Evolutionary conservation across 2,888 invertebrate species (phyloP).

Genomic region (Cordilura impudica): DNA sequence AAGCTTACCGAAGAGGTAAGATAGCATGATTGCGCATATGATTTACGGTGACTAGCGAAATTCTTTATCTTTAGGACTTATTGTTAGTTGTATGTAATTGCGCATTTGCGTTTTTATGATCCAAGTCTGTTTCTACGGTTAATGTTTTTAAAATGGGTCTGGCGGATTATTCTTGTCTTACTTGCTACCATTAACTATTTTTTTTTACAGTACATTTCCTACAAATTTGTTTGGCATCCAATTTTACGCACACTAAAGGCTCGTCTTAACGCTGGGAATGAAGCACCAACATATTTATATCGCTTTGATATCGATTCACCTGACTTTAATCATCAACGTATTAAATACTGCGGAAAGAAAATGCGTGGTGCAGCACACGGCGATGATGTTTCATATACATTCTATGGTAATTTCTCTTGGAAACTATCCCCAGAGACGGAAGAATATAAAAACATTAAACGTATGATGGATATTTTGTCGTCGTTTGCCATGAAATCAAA

Average conservation of each 20-base stretch:
- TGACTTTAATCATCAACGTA: conserved; percentile 71
- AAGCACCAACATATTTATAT: conserved; percentile 72
- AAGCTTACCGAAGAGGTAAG: too few relatives aligned
- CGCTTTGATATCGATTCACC: conserved; percentile 76
- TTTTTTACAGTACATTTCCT: conserved; percentile 48
- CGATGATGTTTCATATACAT: conserved; percentile 75
- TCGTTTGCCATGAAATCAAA: conserved; percentile 73
- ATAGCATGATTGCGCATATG: too few relatives aligned
- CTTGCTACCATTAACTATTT: background rate
- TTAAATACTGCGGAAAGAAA: conserved; percentile 70
- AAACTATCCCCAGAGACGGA: conserved; percentile 66
- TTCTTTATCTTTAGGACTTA: too few relatives aligned
- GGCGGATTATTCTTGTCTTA: too few relatives aligned
- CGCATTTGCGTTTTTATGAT: too few relatives aligned
- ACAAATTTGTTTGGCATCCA: conserved; percentile 75
- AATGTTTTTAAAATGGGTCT: too few relatives aligned
- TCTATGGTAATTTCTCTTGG: conserved; percentile 66
- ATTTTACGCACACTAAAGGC: conserved; percentile 69
- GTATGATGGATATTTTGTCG: conserved; percentile 72
- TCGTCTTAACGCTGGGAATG: too few relatives aligned
- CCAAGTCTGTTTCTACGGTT: too few relatives aligned
- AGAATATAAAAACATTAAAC: conserved; percentile 71
- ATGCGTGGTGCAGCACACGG: conserved; percentile 76
- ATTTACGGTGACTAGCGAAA: too few relatives aligned
- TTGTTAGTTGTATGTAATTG: too few relatives aligned